Evolutionary conservation across 2,888 invertebrate species (phyloP).

Genomic region (Dryobota labecula): DNA sequence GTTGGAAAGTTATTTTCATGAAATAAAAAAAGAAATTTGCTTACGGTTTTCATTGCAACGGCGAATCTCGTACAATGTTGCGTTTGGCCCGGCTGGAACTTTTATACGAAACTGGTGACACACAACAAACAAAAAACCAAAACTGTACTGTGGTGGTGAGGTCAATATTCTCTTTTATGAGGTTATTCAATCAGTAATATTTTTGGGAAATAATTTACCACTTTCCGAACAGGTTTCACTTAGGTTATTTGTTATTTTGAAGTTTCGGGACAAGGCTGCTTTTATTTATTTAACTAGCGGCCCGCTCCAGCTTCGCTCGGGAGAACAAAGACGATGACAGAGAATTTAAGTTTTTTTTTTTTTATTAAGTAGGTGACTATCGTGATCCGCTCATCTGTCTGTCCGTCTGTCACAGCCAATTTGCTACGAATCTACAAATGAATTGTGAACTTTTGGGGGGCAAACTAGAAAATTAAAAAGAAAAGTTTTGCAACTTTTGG

Average conservation of each 20-base stretch:
- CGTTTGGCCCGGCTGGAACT: background rate
- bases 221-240: slow-evolving; percentile 34
- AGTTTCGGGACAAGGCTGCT: too few relatives aligned
- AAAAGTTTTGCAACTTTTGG: too few relatives aligned
- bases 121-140: slow-evolving; percentile 5
- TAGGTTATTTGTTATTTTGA: background rate
- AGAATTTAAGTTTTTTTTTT: background rate
- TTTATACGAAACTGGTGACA: slow-evolving; percentile 32
- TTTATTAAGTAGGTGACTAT: too few relatives aligned
- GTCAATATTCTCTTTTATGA: slow-evolving; percentile 14
- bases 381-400: too few relatives aligned
- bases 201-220: slow-evolving; percentile 20
- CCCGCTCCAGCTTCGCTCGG: too few relatives aligned
- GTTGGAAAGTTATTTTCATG: background rate
- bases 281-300: background rate
- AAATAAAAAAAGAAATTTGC: background rate
- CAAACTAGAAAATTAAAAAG: too few relatives aligned
- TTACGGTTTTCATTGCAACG: slow-evolving; percentile 45
- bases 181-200: slow-evolving; percentile 19
- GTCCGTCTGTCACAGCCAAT: too few relatives aligned
- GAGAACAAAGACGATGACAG: background rate
- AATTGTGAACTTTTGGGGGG: too few relatives aligned
- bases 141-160: slow-evolving; percentile 1
- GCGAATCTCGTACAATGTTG: slow-evolving; percentile 19
- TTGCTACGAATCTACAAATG: too few relatives aligned